Evolutionary conservation across 2,113 vertebrate species (phyloP).

Genomic region (Asarcornis scutulata): DNA sequence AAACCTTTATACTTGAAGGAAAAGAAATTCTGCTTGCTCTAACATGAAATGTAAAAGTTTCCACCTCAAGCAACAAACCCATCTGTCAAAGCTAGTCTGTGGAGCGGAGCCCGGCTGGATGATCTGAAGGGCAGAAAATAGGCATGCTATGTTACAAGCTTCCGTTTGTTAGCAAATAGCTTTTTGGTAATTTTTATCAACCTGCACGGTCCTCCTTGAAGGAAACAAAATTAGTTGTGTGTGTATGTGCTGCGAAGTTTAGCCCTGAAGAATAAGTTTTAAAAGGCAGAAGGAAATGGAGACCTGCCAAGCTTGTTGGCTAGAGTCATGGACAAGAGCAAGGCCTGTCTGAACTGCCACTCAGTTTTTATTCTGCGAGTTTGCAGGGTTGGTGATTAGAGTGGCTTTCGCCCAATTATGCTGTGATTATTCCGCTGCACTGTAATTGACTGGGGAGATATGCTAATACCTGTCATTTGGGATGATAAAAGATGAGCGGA

Average conservation of each 20-base stretch:
- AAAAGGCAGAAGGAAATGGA: conserved; percentile 71
- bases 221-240: rapidly evolving
- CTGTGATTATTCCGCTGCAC: conserved; percentile 97
- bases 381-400: conserved; percentile 98
- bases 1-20: conserved; percentile 61
- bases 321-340: conserved; percentile 84
- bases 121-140: conserved; percentile 43
- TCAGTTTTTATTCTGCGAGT: conserved; percentile 83
- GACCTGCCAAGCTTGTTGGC: conserved; percentile 75
- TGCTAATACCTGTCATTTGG: conserved; percentile 99
- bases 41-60: conserved; percentile 59
- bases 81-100: conserved; percentile 41
- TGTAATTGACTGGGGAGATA: conserved; percentile 99
- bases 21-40: conserved; percentile 25
- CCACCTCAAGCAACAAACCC: conserved; percentile 33
- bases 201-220: background rate
- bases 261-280: conserved; percentile 66
- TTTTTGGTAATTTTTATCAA: background rate
- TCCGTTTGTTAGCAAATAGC: background rate
- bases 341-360: conserved; percentile 90
- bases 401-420: conserved; percentile 99
- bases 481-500: conserved; percentile 99
- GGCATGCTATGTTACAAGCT: background rate
- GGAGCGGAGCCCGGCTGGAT: background rate
- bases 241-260: conserved; percentile 41